Percentiles rank a stretch among this genome's conserved stretches.
Conservation (phyloP, 2,113 vertebrate species). For the Catagonus wagneri region DNA sequence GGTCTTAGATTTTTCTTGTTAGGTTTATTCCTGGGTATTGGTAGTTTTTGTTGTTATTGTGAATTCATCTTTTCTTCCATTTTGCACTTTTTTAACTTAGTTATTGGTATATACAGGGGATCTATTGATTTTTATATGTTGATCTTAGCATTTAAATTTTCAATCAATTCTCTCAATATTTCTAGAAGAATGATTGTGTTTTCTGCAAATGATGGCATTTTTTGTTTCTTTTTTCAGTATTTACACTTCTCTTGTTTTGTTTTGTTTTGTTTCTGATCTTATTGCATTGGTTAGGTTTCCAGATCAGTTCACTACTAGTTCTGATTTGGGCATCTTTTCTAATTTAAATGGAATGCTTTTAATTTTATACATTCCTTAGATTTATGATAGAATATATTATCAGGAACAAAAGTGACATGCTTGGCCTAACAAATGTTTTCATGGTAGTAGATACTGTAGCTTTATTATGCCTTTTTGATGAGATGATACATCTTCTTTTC, state of each 20-base stretch:
- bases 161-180: conserved; percentile 21
- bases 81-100: conserved; percentile 55
- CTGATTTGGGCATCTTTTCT: conserved; percentile 58
- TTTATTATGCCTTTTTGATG: conserved; percentile 34
- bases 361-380: neutral
- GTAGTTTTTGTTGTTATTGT: conserved; percentile 39
- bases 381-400: neutral
- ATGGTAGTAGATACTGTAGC: neutral
- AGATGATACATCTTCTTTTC: conserved; percentile 23
- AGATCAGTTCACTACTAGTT: conserved; percentile 32
- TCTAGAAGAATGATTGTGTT: neutral
- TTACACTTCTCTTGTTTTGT: conserved; percentile 31
- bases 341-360: conserved; percentile 12
- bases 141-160: conserved; percentile 50
- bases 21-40: conserved; percentile 59
- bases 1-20: conserved; percentile 60
- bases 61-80: conserved; percentile 55
- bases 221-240: conserved; percentile 24
- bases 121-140: conserved; percentile 34
- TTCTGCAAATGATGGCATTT: conserved; percentile 53
- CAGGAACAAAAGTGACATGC: neutral
- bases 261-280: conserved; percentile 7
- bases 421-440: conserved; percentile 20
- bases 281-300: neutral
- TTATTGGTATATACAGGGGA: conserved; percentile 34